Percentiles rank a stretch among this genome's conserved stretches.
These are phyloP conservation scores for Proisotoma minuta DNA, from an alignment of 2,888 invertebrate species.

Conservation along the genomic window DNA sequence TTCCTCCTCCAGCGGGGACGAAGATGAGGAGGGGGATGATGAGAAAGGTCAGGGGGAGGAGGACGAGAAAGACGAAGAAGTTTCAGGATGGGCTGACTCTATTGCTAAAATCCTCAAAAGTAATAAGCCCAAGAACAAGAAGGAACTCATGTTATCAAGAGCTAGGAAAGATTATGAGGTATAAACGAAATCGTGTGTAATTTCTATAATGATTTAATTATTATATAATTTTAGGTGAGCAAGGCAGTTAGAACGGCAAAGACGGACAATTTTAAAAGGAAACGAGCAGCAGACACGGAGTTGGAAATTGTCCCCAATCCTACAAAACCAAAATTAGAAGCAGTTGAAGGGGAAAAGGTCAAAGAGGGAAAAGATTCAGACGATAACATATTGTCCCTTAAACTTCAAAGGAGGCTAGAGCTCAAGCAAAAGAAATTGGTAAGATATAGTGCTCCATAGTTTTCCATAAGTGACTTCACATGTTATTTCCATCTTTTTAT, in stretches of 20 bases:
- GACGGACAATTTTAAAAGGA: slow-evolving; percentile 55
- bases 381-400: slow-evolving; percentile 19
- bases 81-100: slow-evolving; percentile 50
- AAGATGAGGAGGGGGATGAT: slow-evolving; percentile 15
- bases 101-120: slow-evolving; percentile 49
- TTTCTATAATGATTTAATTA: not conserved
- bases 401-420: slow-evolving; percentile 36
- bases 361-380: slow-evolving; percentile 13
- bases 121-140: slow-evolving; percentile 47
- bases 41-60: no score
- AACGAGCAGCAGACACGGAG: no score
- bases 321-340: slow-evolving; percentile 17
- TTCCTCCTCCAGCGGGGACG: slow-evolving; percentile 3
- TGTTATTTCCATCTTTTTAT: slow-evolving; percentile 48
- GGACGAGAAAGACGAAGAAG: slow-evolving; percentile 20
- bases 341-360: slow-evolving; percentile 17
- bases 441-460: slow-evolving; percentile 23
- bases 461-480: not conserved
- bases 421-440: slow-evolving; percentile 38
- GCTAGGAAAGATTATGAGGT: slow-evolving; percentile 49
- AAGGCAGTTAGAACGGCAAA: no score
- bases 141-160: slow-evolving; percentile 49
- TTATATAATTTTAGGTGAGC: not conserved
- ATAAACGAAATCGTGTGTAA: slow-evolving; percentile 5
- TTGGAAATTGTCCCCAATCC: slow-evolving; percentile 59